Evolutionary conservation across 2,797 vertebrate species (phyloP).

Genomic region (Microctenopoma steveboyesi): DNA sequence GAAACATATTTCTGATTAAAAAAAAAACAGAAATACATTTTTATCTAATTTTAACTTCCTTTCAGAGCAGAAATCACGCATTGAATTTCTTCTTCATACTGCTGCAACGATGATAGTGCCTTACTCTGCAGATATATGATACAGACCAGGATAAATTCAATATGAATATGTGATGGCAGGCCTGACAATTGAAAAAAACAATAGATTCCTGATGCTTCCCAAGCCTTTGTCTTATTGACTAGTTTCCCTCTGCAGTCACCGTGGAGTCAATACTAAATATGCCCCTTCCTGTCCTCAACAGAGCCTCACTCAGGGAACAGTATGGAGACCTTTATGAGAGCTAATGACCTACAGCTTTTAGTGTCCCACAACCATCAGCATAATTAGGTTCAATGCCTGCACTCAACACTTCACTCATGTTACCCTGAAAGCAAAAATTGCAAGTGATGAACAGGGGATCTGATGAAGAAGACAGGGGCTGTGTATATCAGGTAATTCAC

Average conservation of each 20-base stretch:
- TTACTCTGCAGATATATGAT: slow-evolving; percentile 73
- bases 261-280: slow-evolving; percentile 80
- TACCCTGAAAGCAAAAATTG: slow-evolving; percentile 81
- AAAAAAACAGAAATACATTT: slow-evolving; percentile 27
- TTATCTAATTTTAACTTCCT: slow-evolving; percentile 49
- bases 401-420: slow-evolving; percentile 78
- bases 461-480: slow-evolving; percentile 38
- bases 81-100: slow-evolving; percentile 37
- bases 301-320: slow-evolving; percentile 76
- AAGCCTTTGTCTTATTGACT: slow-evolving; percentile 75
- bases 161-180: slow-evolving; percentile 64
- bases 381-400: slow-evolving; percentile 83
- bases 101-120: slow-evolving; percentile 53
- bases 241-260: slow-evolving; percentile 57
- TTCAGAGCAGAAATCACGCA: slow-evolving; percentile 44
- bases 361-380: slow-evolving; percentile 82
- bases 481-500: slow-evolving; percentile 42
- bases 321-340: slow-evolving; percentile 83
- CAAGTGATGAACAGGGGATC: slow-evolving; percentile 67
- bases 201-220: slow-evolving; percentile 66
- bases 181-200: slow-evolving; percentile 69
- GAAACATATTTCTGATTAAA: slow-evolving; percentile 44
- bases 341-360: slow-evolving; percentile 85
- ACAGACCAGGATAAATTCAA: slow-evolving; percentile 61
- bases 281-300: slow-evolving; percentile 76